Evolutionary conservation across 2,113 vertebrate species (phyloP), one percentile per base, ranked within the genome.

Genomic region (Strix aluco): DNA sequence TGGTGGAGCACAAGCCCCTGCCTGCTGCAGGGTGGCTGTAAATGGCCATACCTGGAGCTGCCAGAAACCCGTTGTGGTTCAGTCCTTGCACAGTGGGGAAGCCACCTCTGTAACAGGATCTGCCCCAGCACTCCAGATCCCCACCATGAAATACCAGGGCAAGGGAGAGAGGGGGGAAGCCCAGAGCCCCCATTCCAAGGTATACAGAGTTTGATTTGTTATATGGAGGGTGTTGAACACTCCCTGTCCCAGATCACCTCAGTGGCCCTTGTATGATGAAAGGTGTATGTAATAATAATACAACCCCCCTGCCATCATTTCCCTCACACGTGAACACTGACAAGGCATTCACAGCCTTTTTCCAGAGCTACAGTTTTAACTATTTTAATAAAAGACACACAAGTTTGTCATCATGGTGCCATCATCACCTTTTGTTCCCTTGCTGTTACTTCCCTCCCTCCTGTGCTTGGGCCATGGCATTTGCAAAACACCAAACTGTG

Each of bases 371-470:
- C 72, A 67, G 86, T 72, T 97, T 94, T 97, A 96, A 92, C 84
- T 96, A 94, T 94, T 93, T 93, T 80, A 98, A 97, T 98, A 97
- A 98, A 97, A 91, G 55, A 67, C 72, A 86, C 85, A 85, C 19
- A 14, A 23, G 34, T 92, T 81, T 92, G 74, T 80, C 13, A 2
- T 3, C 14, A 58, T 61, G 70, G 29, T 58, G 34, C 17, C 9
- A 25, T 7, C 20, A 36, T 27, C 12, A 4, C 26, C 19, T 59
- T 40, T 42, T n/a, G 17, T 82, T 80, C 42, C 58, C 34, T 71
- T 67, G 61, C 17, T 94, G 47, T 17, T 16, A 4, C 42, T 47
- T 8, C 40, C 38, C 32, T 81, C 47, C 46, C 34, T 27, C 26
- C 23, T 6, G 4, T 13, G 6, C 52, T 25, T 44, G 19, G 13